Conservation (phyloP, 2,888 invertebrate genomes). For the Megalurothrips usitatus region DNA sequence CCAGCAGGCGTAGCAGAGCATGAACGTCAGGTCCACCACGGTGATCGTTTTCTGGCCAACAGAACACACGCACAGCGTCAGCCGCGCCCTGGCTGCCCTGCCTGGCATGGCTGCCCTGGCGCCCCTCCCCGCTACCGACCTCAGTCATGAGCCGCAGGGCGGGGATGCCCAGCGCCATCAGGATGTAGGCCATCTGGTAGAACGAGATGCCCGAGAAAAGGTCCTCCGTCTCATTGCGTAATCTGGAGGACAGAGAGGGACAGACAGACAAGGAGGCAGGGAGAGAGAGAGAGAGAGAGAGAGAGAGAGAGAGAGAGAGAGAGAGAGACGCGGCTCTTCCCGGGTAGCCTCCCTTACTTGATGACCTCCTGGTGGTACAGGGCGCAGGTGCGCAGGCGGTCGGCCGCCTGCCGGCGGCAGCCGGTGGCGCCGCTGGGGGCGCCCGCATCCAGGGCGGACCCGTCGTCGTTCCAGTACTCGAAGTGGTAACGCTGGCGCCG, state of each 20-base stretch:
- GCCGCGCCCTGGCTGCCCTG: no score
- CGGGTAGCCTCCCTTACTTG: background rate
- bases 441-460: background rate
- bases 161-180: background rate
- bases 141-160: background rate
- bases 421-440: background rate
- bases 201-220: background rate
- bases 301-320: no score
- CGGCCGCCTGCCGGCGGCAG: background rate
- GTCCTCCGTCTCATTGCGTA: background rate
- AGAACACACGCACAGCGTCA: background rate
- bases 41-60: background rate
- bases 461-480: conserved; percentile 8
- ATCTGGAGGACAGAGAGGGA: no score
- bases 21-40: background rate
- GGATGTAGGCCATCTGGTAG: background rate
- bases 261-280: no score
- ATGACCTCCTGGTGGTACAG: conserved; percentile 1
- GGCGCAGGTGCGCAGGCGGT: background rate
- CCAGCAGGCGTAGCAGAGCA: background rate
- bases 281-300: no score
- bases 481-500: background rate
- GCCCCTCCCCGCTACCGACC: background rate
- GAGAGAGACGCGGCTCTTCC: no score
- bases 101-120: no score